Evolutionary conservation across 2,113 vertebrate species (phyloP), one percentile per base, ranked within the genome.

Genomic region (Andinoacara biseriatus): DNA sequence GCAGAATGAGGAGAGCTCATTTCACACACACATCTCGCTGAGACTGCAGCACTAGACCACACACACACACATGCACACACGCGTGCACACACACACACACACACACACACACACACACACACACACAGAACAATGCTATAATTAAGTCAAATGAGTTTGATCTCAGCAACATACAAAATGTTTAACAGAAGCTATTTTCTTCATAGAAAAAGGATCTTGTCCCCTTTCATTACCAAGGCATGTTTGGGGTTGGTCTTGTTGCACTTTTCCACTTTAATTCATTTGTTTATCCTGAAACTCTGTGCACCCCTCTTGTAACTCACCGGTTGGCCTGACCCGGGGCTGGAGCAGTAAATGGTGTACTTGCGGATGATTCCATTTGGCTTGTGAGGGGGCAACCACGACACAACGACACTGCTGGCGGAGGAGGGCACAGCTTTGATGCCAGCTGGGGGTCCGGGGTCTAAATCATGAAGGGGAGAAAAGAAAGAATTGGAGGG

Each of bases 361-460:
- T 99, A 99, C 81, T 99, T 99, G 84, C 98, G 97, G 93, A 99
- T 99, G 92, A 99, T 97, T 85, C 98, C 98, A 14, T 99, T 99
- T 81, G 98, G 98, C 79, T 99, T 99, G 83, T 97, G 93, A 0
- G 98, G 98, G 0, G 98, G 98, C 31, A 99, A 95, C 98, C 98
- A 99, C 65, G 98, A 99, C 67, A 99, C 98, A 20, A 99, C 98
- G 58, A 99, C 98, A 15, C 98, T 99, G 95, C 96, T 97, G 93
- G 98, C 95, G 0, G 98, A 99, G 3, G 98, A 98, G 0, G 98
- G 97, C 54, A 99, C 97, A 0, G 98, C 97, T 95, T 99, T 99
- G 95, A 99, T 99, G 83, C 97, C 97, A 3, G 98, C 98, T 0
- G 98, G 98, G 54, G 98, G 98, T 78, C 98, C 98, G 0, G 94